These are phyloP conservation scores for Antedon mediterranea DNA, from an alignment of 53 echinoderm and acorn worm species.

Conservation along the genomic window DNA sequence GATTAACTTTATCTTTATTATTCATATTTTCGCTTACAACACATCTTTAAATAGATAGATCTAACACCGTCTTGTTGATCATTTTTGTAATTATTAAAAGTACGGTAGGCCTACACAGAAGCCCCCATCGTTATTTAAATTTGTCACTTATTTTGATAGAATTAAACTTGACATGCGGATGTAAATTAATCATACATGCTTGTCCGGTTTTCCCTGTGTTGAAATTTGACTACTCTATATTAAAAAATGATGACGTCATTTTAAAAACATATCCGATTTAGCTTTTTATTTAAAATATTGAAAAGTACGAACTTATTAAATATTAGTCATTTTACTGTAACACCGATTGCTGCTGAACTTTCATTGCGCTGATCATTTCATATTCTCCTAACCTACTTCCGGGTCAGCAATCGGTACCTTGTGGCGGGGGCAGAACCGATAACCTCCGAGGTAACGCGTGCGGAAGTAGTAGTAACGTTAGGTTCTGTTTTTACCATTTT, in stretches of 20 bases:
- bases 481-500: slow-evolving; percentile 9
- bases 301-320: neutral
- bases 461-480: slow-evolving; percentile 8
- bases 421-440: slow-evolving; percentile 1
- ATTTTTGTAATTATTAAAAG: no score
- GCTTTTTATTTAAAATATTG: neutral
- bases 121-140: no score
- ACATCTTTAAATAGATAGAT: no score
- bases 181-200: no score
- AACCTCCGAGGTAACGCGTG: neutral
- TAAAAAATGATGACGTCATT: neutral
- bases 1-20: no score
- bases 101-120: no score
- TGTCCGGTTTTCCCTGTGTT: neutral
- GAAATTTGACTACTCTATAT: neutral
- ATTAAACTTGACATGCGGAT: no score
- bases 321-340: neutral
- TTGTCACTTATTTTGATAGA: no score
- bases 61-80: no score
- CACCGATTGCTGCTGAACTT: neutral
- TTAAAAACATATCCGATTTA: neutral
- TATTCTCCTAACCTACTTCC: slow-evolving; percentile 76
- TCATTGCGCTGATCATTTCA: slow-evolving; percentile 7
- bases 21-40: no score
- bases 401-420: slow-evolving; percentile 29